Percentiles rank a stretch among this genome's conserved stretches.
These are phyloP conservation scores for Chaetogeoica ovagalla DNA, from an alignment of 2,888 invertebrate species.

Conservation along the genomic window DNA sequence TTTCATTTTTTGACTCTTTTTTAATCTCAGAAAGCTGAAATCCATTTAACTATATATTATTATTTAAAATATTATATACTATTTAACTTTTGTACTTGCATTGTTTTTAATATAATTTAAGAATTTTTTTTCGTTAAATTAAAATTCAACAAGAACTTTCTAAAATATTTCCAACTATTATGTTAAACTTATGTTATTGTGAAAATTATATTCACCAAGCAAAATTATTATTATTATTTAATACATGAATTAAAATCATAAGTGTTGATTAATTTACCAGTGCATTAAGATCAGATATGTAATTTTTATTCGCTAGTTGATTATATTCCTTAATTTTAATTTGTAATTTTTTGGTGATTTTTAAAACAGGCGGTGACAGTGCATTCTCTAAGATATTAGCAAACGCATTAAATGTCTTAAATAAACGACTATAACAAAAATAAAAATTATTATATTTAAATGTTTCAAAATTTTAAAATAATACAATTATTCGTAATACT, in stretches of 20 bases:
- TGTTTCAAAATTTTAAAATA: not conserved
- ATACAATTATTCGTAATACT: conserved; percentile 16
- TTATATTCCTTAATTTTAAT: conserved; percentile 38
- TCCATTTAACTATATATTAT: not conserved
- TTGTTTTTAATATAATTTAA: too few species aligned
- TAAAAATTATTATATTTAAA: not conserved
- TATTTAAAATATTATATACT: not conserved
- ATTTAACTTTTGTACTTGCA: too few species aligned
- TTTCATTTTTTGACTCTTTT: conserved; percentile 38
- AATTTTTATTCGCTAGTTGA: conserved; percentile 13
- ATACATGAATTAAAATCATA: not conserved
- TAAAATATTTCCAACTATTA: too few species aligned
- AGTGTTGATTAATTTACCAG: conserved; percentile 28
- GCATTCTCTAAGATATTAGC: conserved; percentile 30
- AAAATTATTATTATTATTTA: not conserved
- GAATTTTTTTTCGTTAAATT: too few species aligned
- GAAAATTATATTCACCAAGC: too few species aligned
- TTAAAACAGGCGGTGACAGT: conserved; percentile 31
- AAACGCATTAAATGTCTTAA: conserved; percentile 26
- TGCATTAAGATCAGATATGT: conserved; percentile 13
- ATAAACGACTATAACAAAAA: conserved; percentile 40
- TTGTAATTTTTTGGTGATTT: conserved; percentile 18
- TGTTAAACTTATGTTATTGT: too few species aligned
- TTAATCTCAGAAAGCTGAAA: conserved; percentile 27
- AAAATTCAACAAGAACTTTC: too few species aligned